phyloP scores from a whole-genome alignment of 2,113 vertebrate species.

The Calidris pugnax region DNA sequence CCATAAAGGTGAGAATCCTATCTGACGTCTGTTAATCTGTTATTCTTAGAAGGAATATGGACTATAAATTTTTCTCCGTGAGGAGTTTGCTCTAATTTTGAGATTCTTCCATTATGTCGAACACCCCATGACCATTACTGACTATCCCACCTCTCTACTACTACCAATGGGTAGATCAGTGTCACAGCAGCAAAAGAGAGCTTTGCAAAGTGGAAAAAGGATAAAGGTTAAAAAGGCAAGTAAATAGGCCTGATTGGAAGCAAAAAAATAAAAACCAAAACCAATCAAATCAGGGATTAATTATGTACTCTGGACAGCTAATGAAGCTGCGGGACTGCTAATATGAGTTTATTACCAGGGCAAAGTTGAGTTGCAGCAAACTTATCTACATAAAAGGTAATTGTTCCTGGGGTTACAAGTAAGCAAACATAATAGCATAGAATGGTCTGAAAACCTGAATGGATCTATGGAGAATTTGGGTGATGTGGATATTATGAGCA shows the following conservation, averaged over 20 bases:
- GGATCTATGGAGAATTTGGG: neutral
- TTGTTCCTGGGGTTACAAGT: neutral
- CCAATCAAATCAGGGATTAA: neutral
- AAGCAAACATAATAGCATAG: neutral
- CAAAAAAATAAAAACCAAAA: neutral
- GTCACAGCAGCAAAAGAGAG: neutral
- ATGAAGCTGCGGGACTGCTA: neutral
- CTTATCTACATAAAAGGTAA: neutral
- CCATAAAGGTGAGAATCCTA: neutral
- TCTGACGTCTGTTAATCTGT: neutral
- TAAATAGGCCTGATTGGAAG: neutral
- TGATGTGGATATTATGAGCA: neutral
- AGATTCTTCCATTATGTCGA: neutral
- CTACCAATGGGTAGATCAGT: neutral
- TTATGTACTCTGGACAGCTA: neutral
- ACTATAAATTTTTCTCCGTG: neutral
- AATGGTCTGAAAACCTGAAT: neutral
- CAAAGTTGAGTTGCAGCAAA: neutral
- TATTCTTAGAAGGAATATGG: neutral
- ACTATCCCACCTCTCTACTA: neutral
- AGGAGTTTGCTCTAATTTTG: neutral
- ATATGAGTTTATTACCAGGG: neutral
- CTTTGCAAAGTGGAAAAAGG: neutral
- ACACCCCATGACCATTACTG: neutral
- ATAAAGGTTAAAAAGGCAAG: neutral